Conservation (phyloP, 2,888 invertebrate species). For the Alcis repandata region DNA sequence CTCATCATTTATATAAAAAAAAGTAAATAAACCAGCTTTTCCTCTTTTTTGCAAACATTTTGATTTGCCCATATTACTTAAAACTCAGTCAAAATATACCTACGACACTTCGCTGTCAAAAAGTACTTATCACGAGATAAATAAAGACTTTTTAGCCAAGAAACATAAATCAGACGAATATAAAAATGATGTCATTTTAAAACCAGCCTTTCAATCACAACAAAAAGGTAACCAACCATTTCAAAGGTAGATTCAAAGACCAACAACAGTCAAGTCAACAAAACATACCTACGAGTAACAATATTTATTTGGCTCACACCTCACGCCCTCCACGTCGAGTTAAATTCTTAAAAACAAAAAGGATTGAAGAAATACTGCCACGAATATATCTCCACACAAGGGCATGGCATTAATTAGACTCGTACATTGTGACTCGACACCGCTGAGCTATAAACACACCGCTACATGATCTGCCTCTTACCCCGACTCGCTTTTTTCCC, state of each 20-base stretch:
- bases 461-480: slow-evolving; percentile 80
- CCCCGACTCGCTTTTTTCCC: slow-evolving; percentile 77
- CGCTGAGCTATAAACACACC: slow-evolving; percentile 78
- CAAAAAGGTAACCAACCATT: no score
- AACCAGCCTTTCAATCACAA: no score
- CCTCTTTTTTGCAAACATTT: no score
- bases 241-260: not conserved
- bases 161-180: no score
- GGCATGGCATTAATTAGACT: slow-evolving; percentile 79
- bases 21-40: no score
- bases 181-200: no score
- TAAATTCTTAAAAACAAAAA: slow-evolving; percentile 58
- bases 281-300: not conserved
- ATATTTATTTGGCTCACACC: slow-evolving; percentile 3
- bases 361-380: slow-evolving; percentile 58
- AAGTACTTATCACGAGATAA: no score
- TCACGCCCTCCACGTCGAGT: slow-evolving; percentile 36
- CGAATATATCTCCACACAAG: slow-evolving; percentile 71
- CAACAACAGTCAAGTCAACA: not conserved
- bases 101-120: no score
- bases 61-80: no score
- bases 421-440: slow-evolving; percentile 75
- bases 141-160: no score
- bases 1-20: no score
- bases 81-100: no score